Evolutionary conservation across 2,888 invertebrate genomes (phyloP).

Genomic region (Petrolisthes manimaculis): DNA sequence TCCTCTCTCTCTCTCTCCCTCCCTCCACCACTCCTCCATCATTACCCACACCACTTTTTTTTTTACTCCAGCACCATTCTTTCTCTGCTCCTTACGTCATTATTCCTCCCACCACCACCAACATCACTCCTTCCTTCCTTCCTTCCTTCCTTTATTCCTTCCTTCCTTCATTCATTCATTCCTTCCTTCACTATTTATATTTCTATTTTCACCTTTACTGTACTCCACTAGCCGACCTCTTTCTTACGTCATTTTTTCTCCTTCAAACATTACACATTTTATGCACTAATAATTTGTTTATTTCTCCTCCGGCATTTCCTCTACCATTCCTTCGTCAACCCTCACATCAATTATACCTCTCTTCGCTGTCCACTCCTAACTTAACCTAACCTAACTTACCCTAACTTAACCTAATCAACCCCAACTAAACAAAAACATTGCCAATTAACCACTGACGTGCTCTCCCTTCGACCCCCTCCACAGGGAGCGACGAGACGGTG

Average conservation of each 20-base stretch:
- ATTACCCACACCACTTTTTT: not conserved
- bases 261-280: no score
- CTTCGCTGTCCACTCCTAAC: no score
- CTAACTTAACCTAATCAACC: no score
- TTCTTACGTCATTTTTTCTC: not conserved
- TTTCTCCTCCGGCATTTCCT: no score
- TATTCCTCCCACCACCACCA: conserved; percentile 19
- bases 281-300: no score
- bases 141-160: not conserved
- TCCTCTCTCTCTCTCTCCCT: conserved; percentile 15
- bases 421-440: not conserved
- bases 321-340: not conserved
- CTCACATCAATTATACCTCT: not conserved
- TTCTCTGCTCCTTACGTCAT: not conserved
- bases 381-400: no score
- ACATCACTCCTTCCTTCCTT: not conserved
- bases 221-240: not conserved
- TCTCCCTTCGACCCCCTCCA: not conserved
- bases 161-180: no score
- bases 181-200: no score
- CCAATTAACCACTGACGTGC: not conserved
- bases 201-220: not conserved
- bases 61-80: not conserved
- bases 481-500: conserved; percentile 65
- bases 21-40: not conserved